A percentile compares a stretch with the other conserved stretches of the same genome.
Conservation (phyloP, 2,113 vertebrate species). For the Ailurus styani region DNA sequence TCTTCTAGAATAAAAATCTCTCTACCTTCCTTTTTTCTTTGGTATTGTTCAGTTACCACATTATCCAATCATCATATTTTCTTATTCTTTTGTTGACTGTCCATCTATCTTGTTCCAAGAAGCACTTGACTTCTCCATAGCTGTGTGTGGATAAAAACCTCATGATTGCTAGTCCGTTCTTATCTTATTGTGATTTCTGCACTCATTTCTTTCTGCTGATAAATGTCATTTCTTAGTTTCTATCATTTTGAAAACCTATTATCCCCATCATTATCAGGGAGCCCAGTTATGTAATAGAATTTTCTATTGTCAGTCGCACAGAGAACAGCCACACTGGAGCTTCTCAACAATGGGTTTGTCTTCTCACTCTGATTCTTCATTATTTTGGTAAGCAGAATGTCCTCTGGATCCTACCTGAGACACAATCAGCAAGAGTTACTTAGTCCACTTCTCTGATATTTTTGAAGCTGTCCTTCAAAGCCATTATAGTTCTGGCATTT, state of each 20-base stretch:
- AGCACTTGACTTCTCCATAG: no score
- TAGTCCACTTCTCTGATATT: not conserved
- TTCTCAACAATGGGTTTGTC: not conserved
- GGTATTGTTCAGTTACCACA: not conserved
- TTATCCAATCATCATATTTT: not conserved
- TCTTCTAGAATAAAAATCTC: not conserved
- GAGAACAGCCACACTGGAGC: not conserved
- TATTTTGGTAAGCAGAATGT: not conserved
- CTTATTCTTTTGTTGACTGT: not conserved
- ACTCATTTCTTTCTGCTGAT: not conserved
- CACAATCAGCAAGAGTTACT: not conserved
- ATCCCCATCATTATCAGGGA: not conserved
- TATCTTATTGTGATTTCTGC: not conserved
- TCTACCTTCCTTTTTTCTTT: not conserved
- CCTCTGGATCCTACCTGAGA: not conserved
- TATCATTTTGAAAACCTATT: not conserved
- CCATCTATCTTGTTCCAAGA: not conserved
- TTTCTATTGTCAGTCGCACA: not conserved
- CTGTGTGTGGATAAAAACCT: not conserved
- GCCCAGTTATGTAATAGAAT: not conserved
- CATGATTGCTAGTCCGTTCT: not conserved
- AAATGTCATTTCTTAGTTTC: not conserved
- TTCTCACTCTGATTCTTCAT: not conserved
- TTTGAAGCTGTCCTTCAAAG: not conserved
- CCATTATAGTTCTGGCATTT: not conserved